A percentile compares a stretch with the other conserved stretches of the same genome.
phyloP scores from a whole-genome alignment of 2,113 vertebrate genomes.

The Sorex araneus region DNA sequence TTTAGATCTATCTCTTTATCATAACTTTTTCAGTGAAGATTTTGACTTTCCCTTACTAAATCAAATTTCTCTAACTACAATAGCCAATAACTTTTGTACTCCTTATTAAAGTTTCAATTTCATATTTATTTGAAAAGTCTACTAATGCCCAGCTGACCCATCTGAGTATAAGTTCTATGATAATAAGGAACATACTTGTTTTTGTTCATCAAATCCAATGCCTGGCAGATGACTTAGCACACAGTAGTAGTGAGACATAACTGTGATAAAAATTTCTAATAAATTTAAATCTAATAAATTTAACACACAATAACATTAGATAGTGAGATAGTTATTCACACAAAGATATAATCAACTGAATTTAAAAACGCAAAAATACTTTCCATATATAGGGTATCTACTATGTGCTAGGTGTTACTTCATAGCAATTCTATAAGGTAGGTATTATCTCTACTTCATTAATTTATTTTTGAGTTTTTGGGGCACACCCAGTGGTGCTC shows the following conservation, averaged over 20 bases:
- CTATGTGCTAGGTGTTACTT: not conserved
- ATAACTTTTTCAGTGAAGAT: slow-evolving; percentile 24
- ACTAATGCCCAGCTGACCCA: slow-evolving; percentile 47
- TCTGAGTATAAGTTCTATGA: slow-evolving; percentile 36
- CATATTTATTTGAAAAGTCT: slow-evolving; percentile 42
- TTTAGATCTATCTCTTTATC: slow-evolving; percentile 11
- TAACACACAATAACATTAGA: slow-evolving; percentile 47
- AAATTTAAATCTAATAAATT: slow-evolving; percentile 34
- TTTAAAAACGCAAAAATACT: slow-evolving; percentile 65
- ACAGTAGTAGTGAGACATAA: slow-evolving; percentile 49
- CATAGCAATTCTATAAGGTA: too few relatives aligned
- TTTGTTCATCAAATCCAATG: slow-evolving; percentile 53
- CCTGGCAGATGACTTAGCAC: slow-evolving; percentile 2
- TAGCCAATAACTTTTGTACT: slow-evolving; percentile 46
- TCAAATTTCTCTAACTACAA: slow-evolving; percentile 46
- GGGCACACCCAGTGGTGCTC: too few relatives aligned
- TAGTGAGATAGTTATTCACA: slow-evolving; percentile 31
- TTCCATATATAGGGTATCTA: slow-evolving; percentile 14
- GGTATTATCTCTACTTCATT: too few relatives aligned
- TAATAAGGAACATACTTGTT: slow-evolving; percentile 43
- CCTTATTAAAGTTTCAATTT: slow-evolving; percentile 30
- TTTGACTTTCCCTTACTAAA: slow-evolving; percentile 48
- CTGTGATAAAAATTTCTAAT: slow-evolving; percentile 48
- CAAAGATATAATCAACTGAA: slow-evolving; percentile 57
- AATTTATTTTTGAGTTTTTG: too few relatives aligned